phyloP scores from a whole-genome alignment of 2,888 invertebrate genomes.

The Syrphus vitripennis region DNA sequence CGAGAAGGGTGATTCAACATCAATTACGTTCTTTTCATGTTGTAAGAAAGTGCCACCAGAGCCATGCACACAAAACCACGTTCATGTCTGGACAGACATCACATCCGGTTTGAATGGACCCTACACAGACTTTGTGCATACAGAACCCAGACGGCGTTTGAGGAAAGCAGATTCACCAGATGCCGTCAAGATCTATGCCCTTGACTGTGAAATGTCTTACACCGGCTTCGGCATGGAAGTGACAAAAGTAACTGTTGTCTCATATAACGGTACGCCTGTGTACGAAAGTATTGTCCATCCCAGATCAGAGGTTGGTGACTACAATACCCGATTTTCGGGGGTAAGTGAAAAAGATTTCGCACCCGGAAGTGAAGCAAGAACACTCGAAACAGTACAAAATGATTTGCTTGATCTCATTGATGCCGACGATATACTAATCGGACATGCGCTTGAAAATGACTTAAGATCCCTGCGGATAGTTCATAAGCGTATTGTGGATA shows the following conservation, averaged over 20 bases:
- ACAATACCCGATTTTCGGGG: conserved; percentile 97
- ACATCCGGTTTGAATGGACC: conserved; percentile 88
- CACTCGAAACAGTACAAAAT: conserved; percentile 90
- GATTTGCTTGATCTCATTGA: conserved; percentile 91
- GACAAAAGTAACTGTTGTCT: conserved; percentile 92
- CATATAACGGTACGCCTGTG: conserved; percentile 87
- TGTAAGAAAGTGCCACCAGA: conserved; percentile 72
- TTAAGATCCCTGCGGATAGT: conserved; percentile 91
- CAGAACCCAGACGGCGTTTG: conserved; percentile 77
- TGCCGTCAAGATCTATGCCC: conserved; percentile 84
- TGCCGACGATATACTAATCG: conserved; percentile 94
- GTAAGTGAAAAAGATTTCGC: conserved; percentile 86
- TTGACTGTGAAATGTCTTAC: conserved; percentile 99
- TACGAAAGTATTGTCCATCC: conserved; percentile 94
- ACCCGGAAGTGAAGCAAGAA: conserved; percentile 83
- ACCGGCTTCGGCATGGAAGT: conserved; percentile 93
- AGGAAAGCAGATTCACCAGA: conserved; percentile 72
- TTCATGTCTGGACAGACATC: conserved; percentile 91
- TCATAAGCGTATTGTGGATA: conserved; percentile 93
- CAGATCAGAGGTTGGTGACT: conserved; percentile 91
- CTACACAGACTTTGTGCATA: conserved; percentile 85
- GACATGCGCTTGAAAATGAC: conserved; percentile 98
- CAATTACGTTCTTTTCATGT: conserved; percentile 59
- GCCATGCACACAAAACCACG: conserved; percentile 86
- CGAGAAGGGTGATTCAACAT: conserved; percentile 75